phyloP scores from a whole-genome alignment of 2,113 vertebrate species.

The Crotalus tigris region DNA sequence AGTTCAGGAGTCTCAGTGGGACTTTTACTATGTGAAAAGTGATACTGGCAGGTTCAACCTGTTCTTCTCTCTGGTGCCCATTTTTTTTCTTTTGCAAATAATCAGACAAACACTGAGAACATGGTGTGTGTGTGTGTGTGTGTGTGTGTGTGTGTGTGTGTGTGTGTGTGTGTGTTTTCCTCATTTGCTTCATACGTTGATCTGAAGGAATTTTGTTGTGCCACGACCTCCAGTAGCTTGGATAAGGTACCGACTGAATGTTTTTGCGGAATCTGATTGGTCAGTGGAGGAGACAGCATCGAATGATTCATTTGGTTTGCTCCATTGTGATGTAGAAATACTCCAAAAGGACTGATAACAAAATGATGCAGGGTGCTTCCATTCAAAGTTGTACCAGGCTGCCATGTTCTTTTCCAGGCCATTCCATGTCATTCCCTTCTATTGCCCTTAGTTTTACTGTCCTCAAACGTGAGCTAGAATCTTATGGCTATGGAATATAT shows the following conservation, averaged over 20 bases:
- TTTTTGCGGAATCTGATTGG: neutral
- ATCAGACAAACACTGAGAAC: neutral
- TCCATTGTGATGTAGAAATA: neutral
- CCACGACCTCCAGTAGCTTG: neutral
- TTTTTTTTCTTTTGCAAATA: neutral
- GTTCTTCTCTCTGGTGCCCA: neutral
- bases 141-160: neutral
- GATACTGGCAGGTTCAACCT: neutral
- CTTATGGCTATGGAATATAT: neutral
- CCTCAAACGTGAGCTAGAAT: neutral
- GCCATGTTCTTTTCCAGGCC: neutral
- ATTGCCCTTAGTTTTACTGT: neutral
- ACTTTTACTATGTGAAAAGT: neutral
- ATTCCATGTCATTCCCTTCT: neutral
- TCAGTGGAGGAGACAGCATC: neutral
- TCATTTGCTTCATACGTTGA: neutral
- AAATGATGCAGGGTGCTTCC: neutral
- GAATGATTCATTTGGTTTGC: neutral
- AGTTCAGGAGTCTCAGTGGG: neutral
- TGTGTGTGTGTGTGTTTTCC: neutral
- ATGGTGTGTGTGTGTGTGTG: neutral
- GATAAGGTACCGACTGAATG: neutral
- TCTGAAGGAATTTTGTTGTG: neutral
- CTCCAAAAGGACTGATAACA: neutral
- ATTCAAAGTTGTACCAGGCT: neutral